These are phyloP conservation scores for Hemiprocne comata DNA, from an alignment of 2,113 vertebrate genomes.

Conservation along the genomic window DNA sequence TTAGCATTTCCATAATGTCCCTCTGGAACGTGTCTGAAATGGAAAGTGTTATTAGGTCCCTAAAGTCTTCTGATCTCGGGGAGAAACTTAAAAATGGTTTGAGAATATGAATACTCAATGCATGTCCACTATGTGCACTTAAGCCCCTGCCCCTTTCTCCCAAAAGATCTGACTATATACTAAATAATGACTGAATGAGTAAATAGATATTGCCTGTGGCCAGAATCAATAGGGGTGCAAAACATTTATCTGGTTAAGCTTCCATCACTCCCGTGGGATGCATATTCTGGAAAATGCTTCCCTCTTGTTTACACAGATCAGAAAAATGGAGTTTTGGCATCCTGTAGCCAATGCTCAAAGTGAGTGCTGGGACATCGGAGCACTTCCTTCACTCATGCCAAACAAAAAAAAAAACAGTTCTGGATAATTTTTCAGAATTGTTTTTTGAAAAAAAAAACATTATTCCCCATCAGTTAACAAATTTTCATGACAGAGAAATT, in stretches of 20 bases:
- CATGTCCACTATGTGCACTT: neutral
- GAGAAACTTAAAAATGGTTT: neutral
- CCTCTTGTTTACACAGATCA: neutral
- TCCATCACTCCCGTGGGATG: neutral
- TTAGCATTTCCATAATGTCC: neutral
- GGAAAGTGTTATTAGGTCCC: neutral
- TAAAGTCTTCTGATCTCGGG: neutral
- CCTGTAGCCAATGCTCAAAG: neutral
- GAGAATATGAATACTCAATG: neutral
- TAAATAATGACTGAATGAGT: neutral
- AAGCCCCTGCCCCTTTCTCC: neutral
- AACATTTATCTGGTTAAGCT: neutral
- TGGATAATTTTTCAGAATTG: neutral
- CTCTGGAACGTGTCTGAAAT: neutral
- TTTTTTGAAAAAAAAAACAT: neutral
- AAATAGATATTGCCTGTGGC: neutral
- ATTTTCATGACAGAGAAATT: neutral
- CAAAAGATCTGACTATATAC: neutral
- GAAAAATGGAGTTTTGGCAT: neutral
- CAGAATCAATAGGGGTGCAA: neutral
- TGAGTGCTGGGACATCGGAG: neutral
- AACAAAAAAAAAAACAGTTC: neutral
- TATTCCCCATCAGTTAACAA: neutral
- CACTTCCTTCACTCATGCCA: neutral
- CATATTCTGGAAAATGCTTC: neutral